A percentile compares a stretch with the other conserved stretches of the same genome.
phyloP scores from a whole-genome alignment of 2,888 invertebrate genomes.

The Agriotes lineatus region DNA sequence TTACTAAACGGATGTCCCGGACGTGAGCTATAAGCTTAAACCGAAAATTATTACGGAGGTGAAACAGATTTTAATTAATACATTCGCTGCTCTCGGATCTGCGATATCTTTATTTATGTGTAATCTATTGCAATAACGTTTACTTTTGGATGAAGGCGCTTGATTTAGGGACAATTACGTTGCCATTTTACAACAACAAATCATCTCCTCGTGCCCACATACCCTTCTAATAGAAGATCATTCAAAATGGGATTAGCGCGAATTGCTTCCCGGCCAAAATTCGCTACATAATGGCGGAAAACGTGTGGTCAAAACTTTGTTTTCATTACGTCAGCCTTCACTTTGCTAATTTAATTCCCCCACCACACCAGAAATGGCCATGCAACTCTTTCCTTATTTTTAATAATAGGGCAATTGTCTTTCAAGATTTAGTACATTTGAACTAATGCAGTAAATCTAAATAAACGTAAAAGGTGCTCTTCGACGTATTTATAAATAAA shows the following conservation, averaged over 20 bases:
- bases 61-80: conserved; percentile 44
- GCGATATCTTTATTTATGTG: conserved; percentile 31
- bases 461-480: too few species aligned
- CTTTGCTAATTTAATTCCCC: too few species aligned
- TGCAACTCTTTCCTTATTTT: too few species aligned
- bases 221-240: conserved; percentile 3
- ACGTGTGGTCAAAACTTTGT: too few species aligned
- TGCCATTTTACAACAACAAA: conserved; percentile 3
- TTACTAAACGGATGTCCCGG: conserved; percentile 43
- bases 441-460: too few species aligned
- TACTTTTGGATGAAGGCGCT: conserved; percentile 17
- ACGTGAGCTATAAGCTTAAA: conserved; percentile 50
- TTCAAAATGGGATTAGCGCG: background rate
- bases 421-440: too few species aligned
- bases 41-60: conserved; percentile 48
- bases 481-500: too few species aligned
- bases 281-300: background rate
- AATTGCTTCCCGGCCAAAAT: background rate
- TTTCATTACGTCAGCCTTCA: too few species aligned
- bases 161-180: conserved; percentile 17
- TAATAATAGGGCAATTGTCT: too few species aligned
- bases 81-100: conserved; percentile 25
- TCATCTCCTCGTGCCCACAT: background rate
- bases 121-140: conserved; percentile 28
- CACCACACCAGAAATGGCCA: too few species aligned